phyloP scores from a whole-genome alignment of 2,888 invertebrate genomes.

The Parnassius apollo region DNA sequence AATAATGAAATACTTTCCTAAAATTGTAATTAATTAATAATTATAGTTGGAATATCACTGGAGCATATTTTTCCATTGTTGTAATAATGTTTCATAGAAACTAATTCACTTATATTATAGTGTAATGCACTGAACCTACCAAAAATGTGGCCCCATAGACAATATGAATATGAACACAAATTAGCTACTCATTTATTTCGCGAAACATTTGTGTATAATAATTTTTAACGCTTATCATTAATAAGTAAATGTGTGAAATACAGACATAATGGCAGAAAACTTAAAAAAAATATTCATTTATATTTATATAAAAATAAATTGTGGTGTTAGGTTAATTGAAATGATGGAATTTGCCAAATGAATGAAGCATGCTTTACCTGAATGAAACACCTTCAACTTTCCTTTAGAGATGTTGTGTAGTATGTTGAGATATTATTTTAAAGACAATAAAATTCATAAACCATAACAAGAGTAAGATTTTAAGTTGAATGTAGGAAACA shows the following conservation, averaged over 20 bases:
- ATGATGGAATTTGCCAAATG: constrained; percentile 18
- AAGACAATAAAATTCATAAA: background rate
- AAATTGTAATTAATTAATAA: no score
- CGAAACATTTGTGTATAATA: constrained; percentile 7
- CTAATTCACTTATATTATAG: constrained; percentile 37
- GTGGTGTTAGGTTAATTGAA: constrained; percentile 5
- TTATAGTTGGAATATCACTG: constrained; percentile 56
- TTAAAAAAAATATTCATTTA: constrained; percentile 15
- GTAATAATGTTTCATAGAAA: constrained; percentile 46
- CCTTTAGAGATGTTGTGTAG: background rate
- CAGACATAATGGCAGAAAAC: constrained; percentile 11
- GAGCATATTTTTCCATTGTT: constrained; percentile 73
- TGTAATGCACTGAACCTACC: constrained; percentile 39
- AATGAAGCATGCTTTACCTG: background rate
- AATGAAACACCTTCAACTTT: background rate
- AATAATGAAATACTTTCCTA: constrained; percentile 23
- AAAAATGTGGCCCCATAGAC: constrained; percentile 35
- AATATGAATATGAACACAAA: constrained; percentile 19
- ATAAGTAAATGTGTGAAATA: constrained; percentile 1
- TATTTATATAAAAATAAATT: constrained; percentile 7
- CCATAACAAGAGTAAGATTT: no score
- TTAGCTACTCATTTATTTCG: constrained; percentile 1
- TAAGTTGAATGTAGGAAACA: no score
- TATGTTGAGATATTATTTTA: constrained; percentile 17
- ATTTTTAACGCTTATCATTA: constrained; percentile 5